Base-by-base conservation (phyloP, 2,888 invertebrate genomes). In the Campopleginae sp. region DNA sequence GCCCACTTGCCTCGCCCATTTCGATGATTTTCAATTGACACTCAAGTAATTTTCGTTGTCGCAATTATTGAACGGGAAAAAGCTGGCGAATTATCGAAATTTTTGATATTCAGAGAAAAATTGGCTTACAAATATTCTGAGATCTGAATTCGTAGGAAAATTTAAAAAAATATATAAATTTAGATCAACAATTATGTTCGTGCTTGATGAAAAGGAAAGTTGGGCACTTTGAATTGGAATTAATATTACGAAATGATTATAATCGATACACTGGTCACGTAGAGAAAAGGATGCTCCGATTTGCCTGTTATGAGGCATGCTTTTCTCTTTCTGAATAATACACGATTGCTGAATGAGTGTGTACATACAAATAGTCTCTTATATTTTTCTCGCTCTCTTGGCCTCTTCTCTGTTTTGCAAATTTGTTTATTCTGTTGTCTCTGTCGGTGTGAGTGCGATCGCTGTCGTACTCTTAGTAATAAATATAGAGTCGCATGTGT, bases 241-340 rank as follows among this genome's bases (percentile, higher is more conserved):
- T 68, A 42, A 44, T 44, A 68, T 42, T 14, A 23, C 7, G 7
- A 17, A 23, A 27, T 23, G 27, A 19, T 42, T 12, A 44, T 42
- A 17, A 68, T 68, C 14, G 5, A 23, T 23, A 68, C 46, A 46
- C 17, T 5, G 7, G 71, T 72, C 54, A 58, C 38, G 38, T 38
- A 72, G 14, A 72, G 38, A 23, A 72, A 58, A 58, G 19, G 72
- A 38, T 38, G 38, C 54, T 23, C 19, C 72, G 72, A 54, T 72
- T 58, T 72, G 23, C 54, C 31, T 48, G 17, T 33, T 46, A 23
- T 58, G 38, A 54, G 42, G 44, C 61, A 27, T 17, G 10, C 17
- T 61, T 44, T 74, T 74, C 74, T 74, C 27, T 74, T 74, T 44
- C 58, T 23, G n/a, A 42, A 74, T 44, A 46, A 44, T 46, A 61